Percentiles rank a stretch among this genome's conserved stretches.
Evolutionary conservation across 2,113 vertebrate genomes (phyloP).

Genomic region (Bubo blakistoni): DNA sequence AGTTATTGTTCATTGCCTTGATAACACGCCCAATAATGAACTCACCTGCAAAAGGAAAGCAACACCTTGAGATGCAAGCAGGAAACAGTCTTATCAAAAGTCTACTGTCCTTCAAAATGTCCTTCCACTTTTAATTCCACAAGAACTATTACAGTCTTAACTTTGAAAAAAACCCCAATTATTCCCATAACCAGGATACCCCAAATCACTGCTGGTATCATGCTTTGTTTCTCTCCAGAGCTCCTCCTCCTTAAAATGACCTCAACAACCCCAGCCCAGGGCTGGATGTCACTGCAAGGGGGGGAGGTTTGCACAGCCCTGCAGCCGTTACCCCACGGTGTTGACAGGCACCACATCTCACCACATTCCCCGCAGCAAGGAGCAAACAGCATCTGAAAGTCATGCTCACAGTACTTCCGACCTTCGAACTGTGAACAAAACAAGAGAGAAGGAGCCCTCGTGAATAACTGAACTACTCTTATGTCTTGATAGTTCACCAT

Average conservation of each 20-base stretch:
- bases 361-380: slow-evolving; percentile 78
- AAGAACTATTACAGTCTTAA: neutral
- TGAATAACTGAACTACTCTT: neutral
- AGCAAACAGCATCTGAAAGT: slow-evolving; percentile 82
- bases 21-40: slow-evolving; percentile 80
- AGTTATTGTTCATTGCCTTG: slow-evolving; percentile 82
- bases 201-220: neutral
- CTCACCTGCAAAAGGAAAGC: slow-evolving; percentile 65
- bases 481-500: neutral
- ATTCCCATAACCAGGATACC: neutral
- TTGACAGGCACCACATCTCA: slow-evolving; percentile 33
- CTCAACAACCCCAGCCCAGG: neutral
- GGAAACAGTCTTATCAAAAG: neutral
- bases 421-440: slow-evolving; percentile 74
- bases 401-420: slow-evolving; percentile 80
- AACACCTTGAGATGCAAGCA: neutral
- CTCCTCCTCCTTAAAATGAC: neutral
- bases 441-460: neutral
- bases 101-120: neutral
- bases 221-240: neutral
- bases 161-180: neutral
- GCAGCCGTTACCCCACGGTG: neutral
- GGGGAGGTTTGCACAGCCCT: neutral
- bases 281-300: neutral
- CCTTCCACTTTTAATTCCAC: neutral